Evolutionary conservation across 2,888 invertebrate species (phyloP).

Genomic region (Amiota mariae): DNA sequence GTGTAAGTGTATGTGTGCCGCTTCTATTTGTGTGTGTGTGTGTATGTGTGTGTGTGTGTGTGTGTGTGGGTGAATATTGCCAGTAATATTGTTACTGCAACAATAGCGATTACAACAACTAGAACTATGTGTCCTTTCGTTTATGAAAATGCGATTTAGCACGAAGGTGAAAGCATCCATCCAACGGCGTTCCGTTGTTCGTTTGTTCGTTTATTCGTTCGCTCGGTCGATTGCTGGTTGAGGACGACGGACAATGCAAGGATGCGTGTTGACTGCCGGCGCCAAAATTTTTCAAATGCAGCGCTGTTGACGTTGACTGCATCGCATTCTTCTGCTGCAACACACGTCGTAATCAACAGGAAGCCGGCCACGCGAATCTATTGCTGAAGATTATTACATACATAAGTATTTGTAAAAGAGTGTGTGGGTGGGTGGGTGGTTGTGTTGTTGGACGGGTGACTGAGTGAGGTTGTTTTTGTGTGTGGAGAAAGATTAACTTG

Average conservation of each 20-base stretch:
- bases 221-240: not conserved
- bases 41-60: conserved; percentile 16
- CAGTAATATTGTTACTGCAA: conserved; percentile 65
- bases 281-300: conserved; percentile 12
- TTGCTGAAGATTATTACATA: too few relatives aligned
- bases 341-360: conserved; percentile 28
- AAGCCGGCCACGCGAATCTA: conserved; percentile 9
- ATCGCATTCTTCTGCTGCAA: conserved; percentile 27
- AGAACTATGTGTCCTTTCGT: conserved; percentile 39
- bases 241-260: not conserved
- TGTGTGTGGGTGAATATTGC: conserved; percentile 44
- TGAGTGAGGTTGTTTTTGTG: not conserved
- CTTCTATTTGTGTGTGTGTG: conserved; percentile 27
- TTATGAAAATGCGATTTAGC: conserved; percentile 38
- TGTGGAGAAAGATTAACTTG: not conserved
- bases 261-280: conserved; percentile 5
- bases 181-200: conserved; percentile 13
- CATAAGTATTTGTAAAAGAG: not conserved
- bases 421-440: not conserved
- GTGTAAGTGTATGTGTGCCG: conserved; percentile 27
- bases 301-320: conserved; percentile 11
- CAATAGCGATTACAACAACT: conserved; percentile 55
- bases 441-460: not conserved
- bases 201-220: not conserved
- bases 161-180: conserved; percentile 41